A percentile compares a stretch with the other conserved stretches of the same genome.
Conservation (phyloP, 2,797 vertebrate species). For the Catostomus latipinnis region DNA sequence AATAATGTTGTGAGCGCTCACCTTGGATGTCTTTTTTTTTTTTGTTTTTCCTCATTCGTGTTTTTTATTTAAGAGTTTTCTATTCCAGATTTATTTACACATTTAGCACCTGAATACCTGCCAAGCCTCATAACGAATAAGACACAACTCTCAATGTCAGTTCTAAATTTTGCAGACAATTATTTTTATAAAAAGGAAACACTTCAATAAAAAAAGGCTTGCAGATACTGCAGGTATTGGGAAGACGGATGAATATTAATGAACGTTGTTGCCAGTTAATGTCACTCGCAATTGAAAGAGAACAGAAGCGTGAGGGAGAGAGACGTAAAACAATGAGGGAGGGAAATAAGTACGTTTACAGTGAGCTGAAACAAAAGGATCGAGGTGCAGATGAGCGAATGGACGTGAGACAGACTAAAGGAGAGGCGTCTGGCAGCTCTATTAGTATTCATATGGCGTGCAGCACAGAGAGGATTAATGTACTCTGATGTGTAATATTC, state of each 20-base stretch:
- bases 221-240: conserved; percentile 47
- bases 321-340: conserved; percentile 66
- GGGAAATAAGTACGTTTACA: conserved; percentile 54
- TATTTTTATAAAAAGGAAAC: conserved; percentile 20
- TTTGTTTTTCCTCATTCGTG: too few relatives aligned
- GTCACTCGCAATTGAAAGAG: conserved; percentile 56
- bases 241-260: conserved; percentile 60
- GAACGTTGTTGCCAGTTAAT: conserved; percentile 57
- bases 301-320: conserved; percentile 68
- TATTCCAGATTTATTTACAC: conserved; percentile 36
- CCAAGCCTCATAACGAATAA: conserved; percentile 24
- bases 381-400: conserved; percentile 54
- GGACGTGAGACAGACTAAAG: conserved; percentile 72
- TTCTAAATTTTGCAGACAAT: conserved; percentile 38
- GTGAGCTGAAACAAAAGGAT: conserved; percentile 50
- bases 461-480: conserved; percentile 99
- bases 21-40: neutral
- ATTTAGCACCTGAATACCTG: conserved; percentile 3
- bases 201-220: conserved; percentile 36
- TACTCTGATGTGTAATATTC: conserved; percentile 99
- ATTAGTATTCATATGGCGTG: conserved; percentile 97
- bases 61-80: neutral
- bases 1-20: conserved; percentile 1
- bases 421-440: conserved; percentile 82
- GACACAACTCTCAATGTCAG: conserved; percentile 14